Conservation (phyloP, 2,888 invertebrate genomes). For the Scaptomyza tumidula region DNA sequence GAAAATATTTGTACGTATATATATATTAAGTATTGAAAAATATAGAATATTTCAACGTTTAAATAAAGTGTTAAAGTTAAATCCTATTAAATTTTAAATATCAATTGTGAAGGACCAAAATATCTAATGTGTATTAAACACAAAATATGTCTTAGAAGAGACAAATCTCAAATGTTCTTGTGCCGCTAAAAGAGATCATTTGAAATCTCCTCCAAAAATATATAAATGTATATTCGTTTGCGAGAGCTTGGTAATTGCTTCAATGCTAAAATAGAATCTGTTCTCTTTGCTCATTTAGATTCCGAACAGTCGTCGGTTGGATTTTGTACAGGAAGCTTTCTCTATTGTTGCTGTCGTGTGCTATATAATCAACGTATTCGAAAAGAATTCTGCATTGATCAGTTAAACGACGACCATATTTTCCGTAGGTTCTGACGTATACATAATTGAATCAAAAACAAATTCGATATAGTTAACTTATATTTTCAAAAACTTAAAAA, state of each 20-base stretch:
- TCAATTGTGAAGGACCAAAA: not conserved
- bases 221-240: not conserved
- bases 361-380: not conserved
- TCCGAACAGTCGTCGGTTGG: slow-evolving; percentile 26
- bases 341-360: not conserved
- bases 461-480: not conserved
- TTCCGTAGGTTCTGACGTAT: not conserved
- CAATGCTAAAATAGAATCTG: slow-evolving; percentile 9
- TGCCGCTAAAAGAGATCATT: not conserved
- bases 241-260: slow-evolving; percentile 30
- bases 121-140: not conserved
- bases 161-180: not conserved
- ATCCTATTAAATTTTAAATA: not conserved
- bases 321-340: slow-evolving; percentile 5
- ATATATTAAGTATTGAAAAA: slow-evolving; percentile 23
- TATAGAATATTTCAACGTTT: slow-evolving; percentile 42
- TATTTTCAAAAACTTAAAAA: not conserved
- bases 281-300: slow-evolving; percentile 13
- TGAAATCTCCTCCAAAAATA: slow-evolving; percentile 18
- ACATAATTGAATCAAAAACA: too few species aligned
- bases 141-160: too few species aligned
- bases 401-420: not conserved
- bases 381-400: not conserved
- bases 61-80: slow-evolving; percentile 47
- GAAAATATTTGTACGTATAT: slow-evolving; percentile 31